Percentiles rank a stretch among this genome's conserved stretches.
Evolutionary conservation across 2,113 vertebrate genomes (phyloP).

Genomic region (Falcunculus frontatus): DNA sequence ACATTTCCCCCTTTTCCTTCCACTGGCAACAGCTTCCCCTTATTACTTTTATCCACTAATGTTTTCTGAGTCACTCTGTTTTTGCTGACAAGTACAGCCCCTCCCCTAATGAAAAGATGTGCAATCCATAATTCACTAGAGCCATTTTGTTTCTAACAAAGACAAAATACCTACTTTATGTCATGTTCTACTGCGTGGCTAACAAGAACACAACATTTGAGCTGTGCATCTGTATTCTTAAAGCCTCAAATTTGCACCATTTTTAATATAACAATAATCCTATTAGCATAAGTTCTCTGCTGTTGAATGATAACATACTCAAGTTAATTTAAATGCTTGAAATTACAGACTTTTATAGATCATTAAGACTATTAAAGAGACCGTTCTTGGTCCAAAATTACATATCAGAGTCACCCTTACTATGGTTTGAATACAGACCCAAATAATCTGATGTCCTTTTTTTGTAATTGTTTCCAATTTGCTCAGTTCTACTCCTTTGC

Average conservation of each 20-base stretch:
- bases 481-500: neutral
- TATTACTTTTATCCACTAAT: neutral
- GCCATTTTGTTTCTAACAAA: conserved; percentile 4
- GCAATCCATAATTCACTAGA: conserved; percentile 16
- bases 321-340: conserved; percentile 25
- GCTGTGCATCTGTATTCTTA: conserved; percentile 4
- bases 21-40: neutral
- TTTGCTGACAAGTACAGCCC: neutral
- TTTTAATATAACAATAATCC: conserved; percentile 55
- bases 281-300: conserved; percentile 39
- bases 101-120: neutral
- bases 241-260: conserved; percentile 37
- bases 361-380: neutral
- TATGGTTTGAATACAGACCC: neutral
- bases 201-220: conserved; percentile 9
- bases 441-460: neutral
- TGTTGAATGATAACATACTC: neutral
- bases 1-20: neutral
- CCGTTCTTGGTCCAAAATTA: neutral
- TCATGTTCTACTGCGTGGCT: conserved; percentile 1
- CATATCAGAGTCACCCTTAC: neutral
- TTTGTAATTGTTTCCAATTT: neutral
- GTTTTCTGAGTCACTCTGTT: neutral
- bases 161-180: conserved; percentile 43
- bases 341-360: conserved; percentile 11